Conservation (phyloP, 2,888 invertebrate genomes). For the Kryphioiulus occultus region DNA sequence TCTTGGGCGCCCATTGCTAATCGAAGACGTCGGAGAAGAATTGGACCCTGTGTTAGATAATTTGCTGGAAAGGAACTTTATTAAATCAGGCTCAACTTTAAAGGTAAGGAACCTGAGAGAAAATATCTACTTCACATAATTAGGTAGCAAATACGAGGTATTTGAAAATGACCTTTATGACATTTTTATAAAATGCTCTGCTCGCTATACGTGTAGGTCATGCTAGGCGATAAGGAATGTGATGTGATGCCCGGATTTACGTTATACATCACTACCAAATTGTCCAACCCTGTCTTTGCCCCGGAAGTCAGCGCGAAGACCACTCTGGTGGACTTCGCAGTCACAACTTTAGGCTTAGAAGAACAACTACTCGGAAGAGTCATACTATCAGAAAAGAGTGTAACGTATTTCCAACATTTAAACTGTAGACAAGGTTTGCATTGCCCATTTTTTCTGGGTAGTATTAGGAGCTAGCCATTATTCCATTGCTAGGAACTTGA, state of each 20-base stretch:
- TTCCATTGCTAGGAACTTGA: conserved; percentile 76
- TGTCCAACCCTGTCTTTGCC: conserved; percentile 95
- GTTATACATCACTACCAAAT: conserved; percentile 94
- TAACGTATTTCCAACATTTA: conserved; percentile 44
- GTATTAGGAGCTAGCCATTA: conserved; percentile 31
- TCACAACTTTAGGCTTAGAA: conserved; percentile 94
- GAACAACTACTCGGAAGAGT: conserved; percentile 92
- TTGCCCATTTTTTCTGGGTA: conserved; percentile 58
- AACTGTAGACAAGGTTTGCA: background rate
- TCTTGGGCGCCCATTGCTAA: conserved; percentile 84
- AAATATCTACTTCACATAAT: background rate
- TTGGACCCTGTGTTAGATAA: conserved; percentile 96
- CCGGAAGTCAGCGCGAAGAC: conserved; percentile 97
- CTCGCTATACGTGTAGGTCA: conserved; percentile 66
- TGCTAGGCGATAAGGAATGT: conserved; percentile 95
- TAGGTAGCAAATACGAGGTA: background rate
- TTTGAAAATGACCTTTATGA: background rate
- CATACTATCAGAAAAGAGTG: conserved; percentile 92
- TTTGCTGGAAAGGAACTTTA: conserved; percentile 95
- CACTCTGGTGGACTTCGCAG: conserved; percentile 96
- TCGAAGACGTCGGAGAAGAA: conserved; percentile 94
- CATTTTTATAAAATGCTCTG: background rate
- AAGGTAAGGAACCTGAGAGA: conserved; percentile 66
- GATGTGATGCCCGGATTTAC: conserved; percentile 96
- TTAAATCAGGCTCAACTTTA: conserved; percentile 94